Conservation (phyloP, 2,797 vertebrate genomes). For the Cuculus canorus region DNA sequence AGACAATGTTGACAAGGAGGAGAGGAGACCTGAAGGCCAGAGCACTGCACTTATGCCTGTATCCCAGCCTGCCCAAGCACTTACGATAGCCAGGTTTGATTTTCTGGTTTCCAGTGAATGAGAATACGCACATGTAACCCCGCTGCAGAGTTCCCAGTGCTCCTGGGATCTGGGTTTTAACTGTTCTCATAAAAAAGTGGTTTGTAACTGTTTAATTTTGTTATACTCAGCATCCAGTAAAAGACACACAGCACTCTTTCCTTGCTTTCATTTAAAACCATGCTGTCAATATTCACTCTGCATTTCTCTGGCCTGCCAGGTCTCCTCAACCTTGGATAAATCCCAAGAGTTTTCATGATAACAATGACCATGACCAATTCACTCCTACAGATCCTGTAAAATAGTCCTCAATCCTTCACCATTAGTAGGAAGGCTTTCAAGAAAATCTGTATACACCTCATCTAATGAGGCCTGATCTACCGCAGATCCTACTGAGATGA, state of each 20-base stretch:
- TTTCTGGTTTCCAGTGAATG: neutral
- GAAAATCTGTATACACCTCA: neutral
- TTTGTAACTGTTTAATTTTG: neutral
- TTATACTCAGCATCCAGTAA: neutral
- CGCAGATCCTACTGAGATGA: neutral
- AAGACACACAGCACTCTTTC: neutral
- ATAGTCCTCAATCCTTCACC: neutral
- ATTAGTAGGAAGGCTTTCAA: neutral
- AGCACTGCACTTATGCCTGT: neutral
- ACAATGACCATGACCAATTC: neutral
- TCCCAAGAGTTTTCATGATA: neutral
- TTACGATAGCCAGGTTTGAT: neutral
- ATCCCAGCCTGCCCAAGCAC: neutral
- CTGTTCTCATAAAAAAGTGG: no score
- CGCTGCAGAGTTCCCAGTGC: neutral
- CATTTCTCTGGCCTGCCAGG: no score
- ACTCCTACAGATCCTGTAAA: neutral
- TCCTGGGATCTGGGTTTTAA: no score
- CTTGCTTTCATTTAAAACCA: neutral
- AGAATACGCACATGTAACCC: neutral
- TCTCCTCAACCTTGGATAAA: neutral
- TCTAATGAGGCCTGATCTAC: neutral
- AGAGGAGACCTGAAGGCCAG: no score
- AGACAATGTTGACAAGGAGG: no score
- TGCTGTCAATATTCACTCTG: neutral